A percentile compares a stretch with the other conserved stretches of the same genome.
Conservation (phyloP, 2,888 invertebrate genomes). For the Acleris literana region DNA sequence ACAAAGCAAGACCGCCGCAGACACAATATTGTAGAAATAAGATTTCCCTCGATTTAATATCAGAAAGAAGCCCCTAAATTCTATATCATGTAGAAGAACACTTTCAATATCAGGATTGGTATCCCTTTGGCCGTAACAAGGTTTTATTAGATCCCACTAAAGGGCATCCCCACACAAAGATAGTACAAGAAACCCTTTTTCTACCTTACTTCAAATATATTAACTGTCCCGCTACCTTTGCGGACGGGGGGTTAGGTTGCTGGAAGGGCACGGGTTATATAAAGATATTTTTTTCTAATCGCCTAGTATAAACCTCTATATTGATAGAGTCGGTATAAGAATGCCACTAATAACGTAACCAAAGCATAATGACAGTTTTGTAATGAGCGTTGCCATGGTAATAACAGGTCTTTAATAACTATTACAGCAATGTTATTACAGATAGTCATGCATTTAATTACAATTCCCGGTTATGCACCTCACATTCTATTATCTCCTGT, state of each 20-base stretch:
- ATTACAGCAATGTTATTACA: no score
- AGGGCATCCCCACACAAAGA: conserved; percentile 83
- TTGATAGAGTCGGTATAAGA: not conserved
- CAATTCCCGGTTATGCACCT: no score
- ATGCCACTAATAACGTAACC: no score
- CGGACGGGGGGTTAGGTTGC: conserved; percentile 42
- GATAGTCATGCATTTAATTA: no score
- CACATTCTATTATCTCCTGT: no score
- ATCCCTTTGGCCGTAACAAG: conserved; percentile 84
- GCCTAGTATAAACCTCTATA: not conserved
- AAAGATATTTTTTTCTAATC: not conserved
- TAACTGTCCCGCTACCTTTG: conserved; percentile 80
- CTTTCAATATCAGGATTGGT: conserved; percentile 83
- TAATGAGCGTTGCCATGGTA: no score
- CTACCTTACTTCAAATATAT: conserved; percentile 83
- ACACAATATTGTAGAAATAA: conserved; percentile 67
- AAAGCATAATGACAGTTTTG: no score
- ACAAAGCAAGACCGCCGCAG: conserved; percentile 29
- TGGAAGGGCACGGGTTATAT: conserved; percentile 45
- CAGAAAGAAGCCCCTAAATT: conserved; percentile 80
- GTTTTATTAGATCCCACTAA: conserved; percentile 84
- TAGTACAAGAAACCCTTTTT: conserved; percentile 81
- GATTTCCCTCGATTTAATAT: conserved; percentile 80
- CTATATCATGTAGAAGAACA: conserved; percentile 83
- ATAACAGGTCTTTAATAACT: no score